Evolutionary conservation across 2,797 vertebrate genomes (phyloP), one percentile per base, ranked within the genome.

Genomic region (Hemibagrus guttatus): DNA sequence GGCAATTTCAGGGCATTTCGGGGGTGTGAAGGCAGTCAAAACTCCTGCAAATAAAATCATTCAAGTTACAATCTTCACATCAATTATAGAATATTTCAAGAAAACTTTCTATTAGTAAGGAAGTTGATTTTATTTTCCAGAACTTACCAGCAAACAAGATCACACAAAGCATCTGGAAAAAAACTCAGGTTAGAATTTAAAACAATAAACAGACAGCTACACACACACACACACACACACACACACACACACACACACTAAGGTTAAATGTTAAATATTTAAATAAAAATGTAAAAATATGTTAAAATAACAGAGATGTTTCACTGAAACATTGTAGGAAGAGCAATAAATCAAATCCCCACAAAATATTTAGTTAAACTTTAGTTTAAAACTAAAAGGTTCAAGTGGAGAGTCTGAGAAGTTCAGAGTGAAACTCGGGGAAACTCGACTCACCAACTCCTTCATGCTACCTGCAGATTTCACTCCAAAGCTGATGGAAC

Each of bases 111-210:
- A 28, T 64, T 16, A 39, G 66, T 35, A 28, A 68, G 19, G 64
- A 17, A 17, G n/a, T 3, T 6, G 13, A 26, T 16, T 83, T 54
- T 75, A 89, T 87, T 89, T 88, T 87, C 86, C 88, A 83, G 39
- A 61, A 23, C 76, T 66, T 58, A 85, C 39, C 76, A 76, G 28
- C 54, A 35, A 79, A 35, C n/a, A 79, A 35, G 54, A 59, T 31
- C 28, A 79, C 28, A 23, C 76, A 79, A 35, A 79, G 12, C 12
- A 58, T 23, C 76, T 79, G 28, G 26, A 76, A 81, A 23, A 71
- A 71, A 39, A 3, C 35, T 39, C n/a, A n/a, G n/a, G n/a, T 71
- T 71, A 39, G n/a, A 9, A n/a, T 26, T 35, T 39, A 39, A 39
- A 19, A 39, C 13, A 19, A 2, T 9, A 35, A 69, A 69, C 21